These are phyloP conservation scores for Syngnathus floridae DNA, from an alignment of 2,113 vertebrate genomes.

Conservation along the genomic window DNA sequence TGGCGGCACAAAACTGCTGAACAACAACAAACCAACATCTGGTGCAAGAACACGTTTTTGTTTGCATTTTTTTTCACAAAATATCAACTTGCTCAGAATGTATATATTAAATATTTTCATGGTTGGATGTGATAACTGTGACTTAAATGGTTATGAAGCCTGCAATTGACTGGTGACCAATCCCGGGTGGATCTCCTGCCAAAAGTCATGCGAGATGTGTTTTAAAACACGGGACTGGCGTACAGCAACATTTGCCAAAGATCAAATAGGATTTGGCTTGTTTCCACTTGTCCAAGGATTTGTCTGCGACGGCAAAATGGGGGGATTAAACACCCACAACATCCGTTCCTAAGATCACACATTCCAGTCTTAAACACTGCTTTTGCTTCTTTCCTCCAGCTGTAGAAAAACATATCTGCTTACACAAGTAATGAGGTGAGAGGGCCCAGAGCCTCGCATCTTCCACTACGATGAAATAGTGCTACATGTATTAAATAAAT, in stretches of 20 bases:
- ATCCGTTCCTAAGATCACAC: conserved; percentile 66
- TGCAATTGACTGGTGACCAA: too few species aligned
- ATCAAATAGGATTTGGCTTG: conserved; percentile 67
- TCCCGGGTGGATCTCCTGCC: too few species aligned
- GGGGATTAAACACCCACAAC: conserved; percentile 67
- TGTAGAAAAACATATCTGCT: conserved; percentile 67
- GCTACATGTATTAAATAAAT: conserved; percentile 45
- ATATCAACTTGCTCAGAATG: too few species aligned
- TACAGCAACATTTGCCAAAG: conserved; percentile 57
- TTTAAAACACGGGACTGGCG: not conserved
- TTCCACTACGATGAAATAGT: conserved; percentile 61
- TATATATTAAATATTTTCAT: too few species aligned
- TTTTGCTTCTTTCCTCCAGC: conserved; percentile 59
- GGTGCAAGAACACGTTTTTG: too few species aligned
- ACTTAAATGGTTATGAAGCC: not conserved
- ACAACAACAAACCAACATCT: too few species aligned
- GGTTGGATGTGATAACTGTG: too few species aligned
- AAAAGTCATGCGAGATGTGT: too few species aligned
- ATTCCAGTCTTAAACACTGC: conserved; percentile 67
- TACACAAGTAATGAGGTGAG: conserved; percentile 66
- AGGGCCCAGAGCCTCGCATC: conserved; percentile 47
- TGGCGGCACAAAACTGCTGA: too few species aligned
- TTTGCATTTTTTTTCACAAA: too few species aligned
- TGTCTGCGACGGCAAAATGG: conserved; percentile 63
- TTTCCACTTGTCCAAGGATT: conserved; percentile 69